Evolutionary conservation across 2,113 vertebrate genomes (phyloP), one percentile per base, ranked within the genome.

Genomic region (Callopanchax toddi): DNA sequence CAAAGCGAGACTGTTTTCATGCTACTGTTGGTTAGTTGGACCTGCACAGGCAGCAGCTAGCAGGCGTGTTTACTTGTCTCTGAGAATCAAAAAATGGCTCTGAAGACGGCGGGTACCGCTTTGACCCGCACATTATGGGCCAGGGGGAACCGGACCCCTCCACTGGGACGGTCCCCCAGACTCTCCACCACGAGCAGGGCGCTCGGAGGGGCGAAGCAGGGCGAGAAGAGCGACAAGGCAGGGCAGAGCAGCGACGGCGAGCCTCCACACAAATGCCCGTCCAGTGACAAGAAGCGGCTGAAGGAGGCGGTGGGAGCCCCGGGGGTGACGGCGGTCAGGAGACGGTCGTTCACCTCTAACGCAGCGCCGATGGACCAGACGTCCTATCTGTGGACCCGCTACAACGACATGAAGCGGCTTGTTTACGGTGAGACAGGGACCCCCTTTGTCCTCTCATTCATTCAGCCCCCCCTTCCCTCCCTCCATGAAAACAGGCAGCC

Each of bases 381-480:
- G 53, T 84, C 82, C 1, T 92, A 89, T 64, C 57, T 95, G 42
- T 95, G 94, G 93, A 71, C 86, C 13, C 90, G 93, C 1, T 94
- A 95, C 58, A 90, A 90, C 40, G 93, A 95, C 29, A 87, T 89
- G 85, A 94, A 91, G 50, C 89, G 93, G 29, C 84, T 94, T 40
- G 94, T 95, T 42, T 91, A 94, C 78, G 94, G 94, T 95, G 81
- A 82, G 86, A 22, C 6, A 4, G 2, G 3, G 0, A 2, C 15
- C 40, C 49, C 16, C 37, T 26, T 39, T 40, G 17, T 57, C 29
- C 17, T 3, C 15, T 36, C 21, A 16, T 2, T n/a, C 3, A 2
- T 12, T 10, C 22, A 26, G n/a, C 13, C 6, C 2, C 0, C 0
- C 8, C n/a, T n/a, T n/a, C n/a, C n/a, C n/a, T n/a, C 2, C 15